phyloP scores from a whole-genome alignment of 2,888 invertebrate genomes.

The Oscheius sp. region DNA sequence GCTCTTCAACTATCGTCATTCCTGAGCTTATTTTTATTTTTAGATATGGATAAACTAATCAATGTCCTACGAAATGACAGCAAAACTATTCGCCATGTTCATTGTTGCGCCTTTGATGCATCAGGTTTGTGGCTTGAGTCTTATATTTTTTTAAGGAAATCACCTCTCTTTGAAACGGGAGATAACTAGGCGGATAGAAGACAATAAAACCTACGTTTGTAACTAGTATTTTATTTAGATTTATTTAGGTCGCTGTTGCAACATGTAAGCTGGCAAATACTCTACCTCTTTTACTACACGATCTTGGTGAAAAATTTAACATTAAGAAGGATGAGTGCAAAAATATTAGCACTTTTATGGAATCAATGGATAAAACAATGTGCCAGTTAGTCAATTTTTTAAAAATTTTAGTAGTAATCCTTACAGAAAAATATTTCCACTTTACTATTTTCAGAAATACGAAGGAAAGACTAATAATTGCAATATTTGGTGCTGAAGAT shows the following conservation, averaged over 20 bases:
- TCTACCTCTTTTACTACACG: not conserved
- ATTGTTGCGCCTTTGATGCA: not conserved
- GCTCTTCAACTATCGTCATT: not conserved
- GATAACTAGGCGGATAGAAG: not conserved
- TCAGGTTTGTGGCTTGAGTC: not conserved
- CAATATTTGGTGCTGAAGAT: slow-evolving; percentile 2
- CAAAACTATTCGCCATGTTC: slow-evolving; percentile 22
- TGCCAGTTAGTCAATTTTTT: not conserved
- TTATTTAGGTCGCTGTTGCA: not conserved
- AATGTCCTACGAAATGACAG: slow-evolving; percentile 8
- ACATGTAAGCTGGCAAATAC: slow-evolving; percentile 19
- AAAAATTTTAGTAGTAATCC: not conserved
- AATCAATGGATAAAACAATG: not conserved
- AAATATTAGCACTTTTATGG: slow-evolving; percentile 5
- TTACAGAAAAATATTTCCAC: too few species aligned
- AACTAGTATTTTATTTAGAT: not conserved
- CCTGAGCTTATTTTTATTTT: not conserved
- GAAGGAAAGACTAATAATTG: not conserved
- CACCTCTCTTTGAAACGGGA: not conserved
- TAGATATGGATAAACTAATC: slow-evolving; percentile 2
- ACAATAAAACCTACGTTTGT: slow-evolving; percentile 7
- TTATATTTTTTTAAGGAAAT: not conserved
- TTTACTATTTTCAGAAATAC: not conserved
- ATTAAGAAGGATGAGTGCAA: slow-evolving; percentile 8
- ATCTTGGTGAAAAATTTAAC: slow-evolving; percentile 3